These are phyloP conservation scores for Recurvirostra avosetta DNA, from an alignment of 2,113 vertebrate species.

Conservation along the genomic window DNA sequence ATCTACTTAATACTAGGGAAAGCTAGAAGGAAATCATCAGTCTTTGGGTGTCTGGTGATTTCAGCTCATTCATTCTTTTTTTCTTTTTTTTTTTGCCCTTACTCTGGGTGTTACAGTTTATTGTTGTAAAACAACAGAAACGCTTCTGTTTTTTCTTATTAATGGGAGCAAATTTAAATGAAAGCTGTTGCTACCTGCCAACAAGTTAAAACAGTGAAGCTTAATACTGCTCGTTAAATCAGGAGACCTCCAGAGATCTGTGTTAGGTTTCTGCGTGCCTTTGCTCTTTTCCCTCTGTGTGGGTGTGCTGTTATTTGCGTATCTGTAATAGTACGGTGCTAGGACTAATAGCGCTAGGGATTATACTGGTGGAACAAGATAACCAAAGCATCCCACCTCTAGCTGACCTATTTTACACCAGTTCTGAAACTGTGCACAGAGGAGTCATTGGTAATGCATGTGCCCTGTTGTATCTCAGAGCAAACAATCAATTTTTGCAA, in stretches of 20 bases:
- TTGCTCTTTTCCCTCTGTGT: not conserved
- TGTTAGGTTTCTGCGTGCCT: not conserved
- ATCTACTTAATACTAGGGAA: not conserved
- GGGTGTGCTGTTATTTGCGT: not conserved
- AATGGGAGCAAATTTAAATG: not conserved
- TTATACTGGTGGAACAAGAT: not conserved
- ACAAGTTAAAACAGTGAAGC: not conserved
- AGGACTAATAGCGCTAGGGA: not conserved
- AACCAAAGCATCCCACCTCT: not conserved
- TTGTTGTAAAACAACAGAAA: not conserved
- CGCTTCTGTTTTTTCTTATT: not conserved
- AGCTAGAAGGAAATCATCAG: not conserved
- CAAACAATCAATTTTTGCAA: not conserved
- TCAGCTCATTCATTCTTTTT: not conserved
- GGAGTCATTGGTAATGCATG: not conserved
- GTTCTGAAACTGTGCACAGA: not conserved
- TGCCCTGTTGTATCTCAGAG: not conserved
- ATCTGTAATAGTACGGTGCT: not conserved
- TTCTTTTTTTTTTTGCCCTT: not conserved
- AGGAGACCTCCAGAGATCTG: not conserved
- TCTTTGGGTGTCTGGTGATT: not conserved
- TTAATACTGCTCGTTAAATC: not conserved
- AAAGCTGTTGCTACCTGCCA: not conserved
- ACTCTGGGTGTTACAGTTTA: not conserved
- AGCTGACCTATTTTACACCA: not conserved